Base-by-base conservation (phyloP, 1,140 invertebrate genomes). In the Camponotus vicinus region DNA sequence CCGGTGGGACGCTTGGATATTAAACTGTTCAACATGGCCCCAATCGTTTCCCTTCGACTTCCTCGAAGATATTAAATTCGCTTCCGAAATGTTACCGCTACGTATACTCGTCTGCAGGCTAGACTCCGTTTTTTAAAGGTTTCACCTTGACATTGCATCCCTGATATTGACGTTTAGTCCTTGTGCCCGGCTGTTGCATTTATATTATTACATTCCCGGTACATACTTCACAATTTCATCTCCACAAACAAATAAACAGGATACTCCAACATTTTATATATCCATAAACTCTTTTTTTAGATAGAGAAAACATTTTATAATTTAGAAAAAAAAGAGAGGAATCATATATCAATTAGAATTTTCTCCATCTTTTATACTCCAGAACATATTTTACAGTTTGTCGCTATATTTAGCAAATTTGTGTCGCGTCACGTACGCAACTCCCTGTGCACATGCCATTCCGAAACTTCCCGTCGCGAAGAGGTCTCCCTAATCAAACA, bases 21-120 rank as follows among this genome's bases (percentile, higher is more conserved):
- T 90, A 90, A 90, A 90, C 89, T 88, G 89, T 90, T 90, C 89
- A 86, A 90, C 89, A 90, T 90, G 67, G 80, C 52, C 88, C 71
- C 86, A 76, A 90, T 82, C 88, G 88, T 90, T 90, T 90, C 69
- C 77, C 78, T 59, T 42, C 69, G 76, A 88, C 86, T 90, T 86
- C 52, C 49, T 86, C 78, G 42, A 64, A 69, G 89, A 90, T 90
- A 90, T 90, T 90, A 90, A 90, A 90, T 90, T 90, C 83, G 89
- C 66, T 88, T 84, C 87, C 89, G 88, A 90, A 90, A 90, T 90
- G 89, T 88, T 78, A 83, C 86, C 78, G 71, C 21, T 59, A 77
- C 78, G 82, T 85, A 84, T 45, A 80, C 55, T 57, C 34, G 49
- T 85, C 37, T 57, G 80, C 45, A 27, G 55, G 69, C 76, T 15